Base-by-base conservation (phyloP, 2,113 vertebrate species). In the Tringa solitaria region DNA sequence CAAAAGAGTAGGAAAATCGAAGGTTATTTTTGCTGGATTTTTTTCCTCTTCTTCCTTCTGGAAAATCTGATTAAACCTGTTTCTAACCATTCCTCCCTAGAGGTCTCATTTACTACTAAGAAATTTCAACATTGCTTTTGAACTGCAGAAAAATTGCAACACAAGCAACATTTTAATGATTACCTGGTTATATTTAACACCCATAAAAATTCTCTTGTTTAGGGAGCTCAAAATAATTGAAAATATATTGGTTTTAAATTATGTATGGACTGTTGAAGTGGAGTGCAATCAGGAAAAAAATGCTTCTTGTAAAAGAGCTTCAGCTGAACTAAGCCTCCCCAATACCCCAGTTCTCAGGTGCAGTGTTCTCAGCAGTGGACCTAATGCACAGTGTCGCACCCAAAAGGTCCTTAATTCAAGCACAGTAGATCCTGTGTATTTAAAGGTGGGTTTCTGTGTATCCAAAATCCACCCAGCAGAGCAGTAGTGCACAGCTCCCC, bases 21-120 rank as follows among this genome's bases (percentile, higher is more conserved):
- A 93, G 14, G 82, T 30, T 63, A 28, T 94, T 87, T 87, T 93
- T 89, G 81, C 37, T 67, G 28, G 46, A 35, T 48, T 84, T 70
- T 84, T 22, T 59, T 68, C 51, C 6, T 51, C 50, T 0, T 6
- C 53, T 70, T 85, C 84, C 77, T 95, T 67, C 76, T 93, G 57
- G 92, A 92, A 97, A 96, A 87, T 61, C 80, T 94, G 91, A 95
- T 97, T 97, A 94, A 97, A 93, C 87, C 61, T 83, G 39, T 93
- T 91, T 94, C 96, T 88, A 97, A 97, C 88, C 33, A 39, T 93
- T 90, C 72, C 70, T 98, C 98, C 97, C 98, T 75, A 90, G 98
- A 97, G 98, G 89, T 96, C 98, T 98, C 97, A 98, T 98, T 98
- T 98, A 82, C 96, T 79, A 85, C 91, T 75, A 97, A 97, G 74